These are phyloP conservation scores for Pterocles orientalis DNA, from an alignment of 2,113 vertebrate species.

Conservation along the genomic window DNA sequence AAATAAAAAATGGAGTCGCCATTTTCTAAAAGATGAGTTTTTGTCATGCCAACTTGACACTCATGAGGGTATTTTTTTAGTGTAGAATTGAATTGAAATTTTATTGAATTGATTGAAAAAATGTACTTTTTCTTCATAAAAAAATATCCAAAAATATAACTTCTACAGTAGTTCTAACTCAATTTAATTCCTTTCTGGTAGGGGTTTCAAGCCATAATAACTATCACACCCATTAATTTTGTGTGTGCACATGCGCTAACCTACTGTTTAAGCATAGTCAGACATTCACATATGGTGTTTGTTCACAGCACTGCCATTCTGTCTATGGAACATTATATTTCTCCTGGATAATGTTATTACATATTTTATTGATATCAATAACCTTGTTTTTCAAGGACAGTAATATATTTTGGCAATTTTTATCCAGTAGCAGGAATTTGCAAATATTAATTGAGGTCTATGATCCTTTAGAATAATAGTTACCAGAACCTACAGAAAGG, in stretches of 20 bases:
- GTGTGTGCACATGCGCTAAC: fast-evolving
- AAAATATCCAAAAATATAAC: not conserved
- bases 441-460: conserved; percentile 20
- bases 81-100: too few relatives aligned
- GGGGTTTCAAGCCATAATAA: not conserved
- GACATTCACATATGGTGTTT: not conserved
- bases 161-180: not conserved
- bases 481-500: not conserved
- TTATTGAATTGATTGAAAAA: not conserved
- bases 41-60: not conserved
- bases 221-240: not conserved
- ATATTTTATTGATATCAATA: conserved; percentile 6
- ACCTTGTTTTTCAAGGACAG: conserved; percentile 11
- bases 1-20: not conserved
- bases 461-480: not conserved
- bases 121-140: not conserved
- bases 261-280: not conserved
- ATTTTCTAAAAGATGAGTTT: not conserved
- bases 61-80: not conserved
- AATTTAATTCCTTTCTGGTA: not conserved
- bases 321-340: not conserved
- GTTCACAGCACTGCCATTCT: not conserved
- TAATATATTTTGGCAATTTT: conserved; percentile 42
- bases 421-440: not conserved
- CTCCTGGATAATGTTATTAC: not conserved